Percentiles rank a stretch among this genome's conserved stretches.
Conservation (phyloP, 2,888 invertebrate genomes). For the Platyscelio sp. region DNA sequence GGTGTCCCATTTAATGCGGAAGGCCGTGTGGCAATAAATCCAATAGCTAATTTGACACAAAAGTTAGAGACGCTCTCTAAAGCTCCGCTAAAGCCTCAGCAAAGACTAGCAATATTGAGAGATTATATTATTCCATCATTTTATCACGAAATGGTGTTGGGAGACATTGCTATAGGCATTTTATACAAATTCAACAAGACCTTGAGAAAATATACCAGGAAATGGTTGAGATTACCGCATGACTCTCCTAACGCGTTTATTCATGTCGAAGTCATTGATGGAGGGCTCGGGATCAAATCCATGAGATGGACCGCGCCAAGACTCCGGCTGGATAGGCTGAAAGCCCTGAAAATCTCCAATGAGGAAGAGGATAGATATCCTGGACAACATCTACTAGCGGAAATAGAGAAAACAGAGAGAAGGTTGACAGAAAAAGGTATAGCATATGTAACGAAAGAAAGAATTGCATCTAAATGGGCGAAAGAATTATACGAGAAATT, state of each 20-base stretch:
- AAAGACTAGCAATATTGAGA: background rate
- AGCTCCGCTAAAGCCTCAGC: slow-evolving; percentile 19
- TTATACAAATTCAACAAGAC: background rate
- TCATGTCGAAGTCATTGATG: background rate
- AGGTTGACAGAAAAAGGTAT: background rate
- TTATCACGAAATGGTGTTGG: background rate
- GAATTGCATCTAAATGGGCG: background rate
- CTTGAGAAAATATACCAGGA: background rate
- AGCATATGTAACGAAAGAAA: background rate
- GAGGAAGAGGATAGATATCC: background rate
- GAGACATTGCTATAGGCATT: background rate
- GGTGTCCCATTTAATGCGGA: background rate
- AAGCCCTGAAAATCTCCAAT: background rate
- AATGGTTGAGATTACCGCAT: background rate
- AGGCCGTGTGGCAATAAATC: background rate
- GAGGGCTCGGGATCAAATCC: background rate
- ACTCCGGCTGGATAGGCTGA: background rate
- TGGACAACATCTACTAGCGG: background rate
- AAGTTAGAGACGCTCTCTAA: background rate
- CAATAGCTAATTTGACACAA: background rate
- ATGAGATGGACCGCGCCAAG: background rate
- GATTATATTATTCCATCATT: background rate
- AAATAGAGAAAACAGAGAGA: no score
- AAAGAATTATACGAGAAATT: slow-evolving; percentile 2
- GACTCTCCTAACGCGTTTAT: background rate